Percentiles rank a stretch among this genome's conserved stretches.
phyloP scores from a whole-genome alignment of 2,113 vertebrate genomes.

The Phalacrocorax carbo region DNA sequence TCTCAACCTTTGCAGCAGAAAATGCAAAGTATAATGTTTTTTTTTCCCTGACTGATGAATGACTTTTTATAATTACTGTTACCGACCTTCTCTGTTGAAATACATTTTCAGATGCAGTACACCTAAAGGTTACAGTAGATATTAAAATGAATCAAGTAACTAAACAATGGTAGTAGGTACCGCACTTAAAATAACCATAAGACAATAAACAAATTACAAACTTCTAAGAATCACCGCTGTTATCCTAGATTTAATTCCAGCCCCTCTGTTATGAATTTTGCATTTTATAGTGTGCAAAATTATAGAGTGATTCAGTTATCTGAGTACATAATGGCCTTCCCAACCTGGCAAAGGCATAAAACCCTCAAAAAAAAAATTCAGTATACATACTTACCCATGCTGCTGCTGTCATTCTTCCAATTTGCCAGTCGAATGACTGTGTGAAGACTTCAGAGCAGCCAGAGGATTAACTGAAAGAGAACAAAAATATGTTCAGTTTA shows the following conservation, averaged over 20 bases:
- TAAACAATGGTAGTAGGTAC: not conserved
- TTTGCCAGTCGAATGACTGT: not conserved
- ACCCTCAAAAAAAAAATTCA: not conserved
- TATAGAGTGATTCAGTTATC: not conserved
- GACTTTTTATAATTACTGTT: not conserved
- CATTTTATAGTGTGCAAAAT: not conserved
- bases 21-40: not conserved
- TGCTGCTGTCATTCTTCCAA: not conserved
- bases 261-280: not conserved
- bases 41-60: not conserved
- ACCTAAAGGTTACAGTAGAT: not conserved
- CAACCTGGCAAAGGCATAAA: not conserved
- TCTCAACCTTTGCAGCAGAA: not conserved
- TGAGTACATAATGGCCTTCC: not conserved
- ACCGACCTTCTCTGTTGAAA: not conserved
- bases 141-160: not conserved
- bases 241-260: not conserved
- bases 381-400: not conserved
- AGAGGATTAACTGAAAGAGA: not conserved
- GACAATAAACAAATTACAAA: not conserved
- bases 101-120: not conserved
- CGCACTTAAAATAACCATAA: not conserved
- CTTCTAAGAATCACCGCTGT: not conserved
- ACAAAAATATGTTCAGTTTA: not conserved
- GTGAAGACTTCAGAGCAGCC: not conserved